Evolutionary conservation across 2,113 vertebrate genomes (phyloP), one percentile per base, ranked within the genome.

Genomic region (Tetraodon nigroviridis): DNA sequence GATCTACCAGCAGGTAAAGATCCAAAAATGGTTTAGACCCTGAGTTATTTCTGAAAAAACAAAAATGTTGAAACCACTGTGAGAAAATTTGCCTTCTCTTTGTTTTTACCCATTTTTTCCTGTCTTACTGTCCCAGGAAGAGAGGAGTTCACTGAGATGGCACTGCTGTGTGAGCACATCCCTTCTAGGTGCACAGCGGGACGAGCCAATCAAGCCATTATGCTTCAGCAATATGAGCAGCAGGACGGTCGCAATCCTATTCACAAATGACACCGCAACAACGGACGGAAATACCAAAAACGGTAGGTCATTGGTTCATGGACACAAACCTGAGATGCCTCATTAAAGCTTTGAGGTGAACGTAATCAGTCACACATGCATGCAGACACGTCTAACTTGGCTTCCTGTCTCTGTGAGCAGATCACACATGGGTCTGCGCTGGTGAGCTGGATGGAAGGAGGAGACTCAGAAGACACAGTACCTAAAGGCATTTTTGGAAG

Each of bases 151-250:
- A 83, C 78, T 60, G 90, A 85, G 71, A 73, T 75, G 58, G 85
- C 79, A 12, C 58, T 86, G 53, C 73, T 84, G 61, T 83, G 75
- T 58, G 69, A 64, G 37, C 86, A 85, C 67, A 51, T 58, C 55
- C 68, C 80, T 27, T 5, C 15, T 48, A 55, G 69, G 55, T 85
- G 84, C 65, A 76, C 65, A 58, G 74, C 58, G n/a, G 82, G 67
- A 40, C 64, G 65, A 53, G 49, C 62, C 40, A 76, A 80, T 62
- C 71, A 83, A 55, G 83, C 59, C 18, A 19, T 88, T 49, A 71
- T 76, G 66, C 80, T 87, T 61, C 75, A 84, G 32, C 51, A 86
- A 89, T 51, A 52, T 82, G 37, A 78, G 53, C 75, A 79, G 74
- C 44, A 49, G 50, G 6, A 58, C 54, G 5, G 67, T 65, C 45